Percentiles rank a stretch among this genome's conserved stretches.
Evolutionary conservation across 2,113 vertebrate species (phyloP).

Genomic region (Bos javanicus): DNA sequence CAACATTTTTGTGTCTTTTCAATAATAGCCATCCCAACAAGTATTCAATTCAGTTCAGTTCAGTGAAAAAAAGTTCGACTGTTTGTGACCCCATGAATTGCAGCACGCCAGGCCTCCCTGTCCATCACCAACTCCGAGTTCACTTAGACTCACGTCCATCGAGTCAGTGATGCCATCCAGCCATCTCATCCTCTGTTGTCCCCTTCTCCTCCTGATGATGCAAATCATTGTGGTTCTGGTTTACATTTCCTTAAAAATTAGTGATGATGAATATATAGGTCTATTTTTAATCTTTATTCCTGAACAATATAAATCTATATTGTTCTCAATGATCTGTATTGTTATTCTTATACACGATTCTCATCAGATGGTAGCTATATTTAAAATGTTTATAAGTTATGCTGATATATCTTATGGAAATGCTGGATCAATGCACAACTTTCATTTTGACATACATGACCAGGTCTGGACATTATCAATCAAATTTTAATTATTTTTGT

Average conservation of each 20-base stretch:
- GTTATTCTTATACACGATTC: not conserved
- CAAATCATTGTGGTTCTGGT: not conserved
- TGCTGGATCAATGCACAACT: not conserved
- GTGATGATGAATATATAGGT: not conserved
- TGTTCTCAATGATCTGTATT: not conserved
- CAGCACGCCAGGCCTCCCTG: no score
- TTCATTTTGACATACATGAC: not conserved
- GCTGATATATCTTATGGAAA: not conserved
- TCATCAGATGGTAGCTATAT: not conserved
- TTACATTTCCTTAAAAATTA: not conserved
- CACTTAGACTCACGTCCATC: no score
- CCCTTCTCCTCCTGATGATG: not conserved
- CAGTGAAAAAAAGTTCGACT: no score
- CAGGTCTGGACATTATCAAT: not conserved
- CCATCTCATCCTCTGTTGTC: no score
- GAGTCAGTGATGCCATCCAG: not conserved
- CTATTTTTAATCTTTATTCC: not conserved
- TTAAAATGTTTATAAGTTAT: not conserved
- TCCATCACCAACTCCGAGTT: no score
- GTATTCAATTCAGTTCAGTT: no score
- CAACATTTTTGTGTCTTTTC: not conserved
- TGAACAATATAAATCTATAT: not conserved
- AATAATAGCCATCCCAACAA: not conserved
- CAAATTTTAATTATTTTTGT: slow-evolving; percentile 2
- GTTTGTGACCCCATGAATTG: no score